phyloP scores from a whole-genome alignment of 2,888 invertebrate species.

The Platycheirus rosarum region DNA sequence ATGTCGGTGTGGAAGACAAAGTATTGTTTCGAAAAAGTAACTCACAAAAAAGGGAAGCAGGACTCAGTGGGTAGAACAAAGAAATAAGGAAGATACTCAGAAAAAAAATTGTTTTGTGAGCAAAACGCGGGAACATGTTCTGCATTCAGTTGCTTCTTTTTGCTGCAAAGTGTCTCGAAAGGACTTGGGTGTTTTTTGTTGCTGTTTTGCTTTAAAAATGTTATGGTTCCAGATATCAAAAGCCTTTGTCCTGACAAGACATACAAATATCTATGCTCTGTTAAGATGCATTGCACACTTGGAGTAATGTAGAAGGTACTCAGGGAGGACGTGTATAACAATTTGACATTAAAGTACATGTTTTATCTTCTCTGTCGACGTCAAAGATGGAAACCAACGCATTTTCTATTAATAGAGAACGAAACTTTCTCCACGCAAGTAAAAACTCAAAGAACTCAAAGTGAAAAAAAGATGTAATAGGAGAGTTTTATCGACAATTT shows the following conservation, averaged over 20 bases:
- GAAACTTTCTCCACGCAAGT: constrained; percentile 27
- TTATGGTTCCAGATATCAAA: constrained; percentile 13
- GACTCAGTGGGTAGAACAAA: constrained; percentile 3
- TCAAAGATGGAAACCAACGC: constrained; percentile 7
- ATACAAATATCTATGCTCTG: constrained; percentile 17
- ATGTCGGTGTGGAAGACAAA: constrained; percentile 20
- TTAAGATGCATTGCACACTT: constrained; percentile 52
- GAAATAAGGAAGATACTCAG: constrained; percentile 18
- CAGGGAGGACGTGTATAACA: constrained; percentile 42
- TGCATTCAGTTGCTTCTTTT: constrained; percentile 24
- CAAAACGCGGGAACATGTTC: constrained; percentile 52
- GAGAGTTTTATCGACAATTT: too few relatives aligned
- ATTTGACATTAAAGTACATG: constrained; percentile 13
- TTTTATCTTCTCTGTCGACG: constrained; percentile 19
- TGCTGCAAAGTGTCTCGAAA: constrained; percentile 32
- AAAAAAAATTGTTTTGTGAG: constrained; percentile 29
- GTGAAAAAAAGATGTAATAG: neutral
- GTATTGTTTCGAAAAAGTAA: neutral
- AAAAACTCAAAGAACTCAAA: neutral
- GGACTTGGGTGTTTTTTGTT: constrained; percentile 28
- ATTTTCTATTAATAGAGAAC: constrained; percentile 5
- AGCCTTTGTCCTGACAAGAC: constrained; percentile 53
- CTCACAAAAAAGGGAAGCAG: constrained; percentile 15
- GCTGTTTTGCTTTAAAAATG: constrained; percentile 35
- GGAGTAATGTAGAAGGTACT: constrained; percentile 54